Evolutionary conservation across 2,113 vertebrate species (phyloP).

Genomic region (Lethenteron camtschaticum): DNA sequence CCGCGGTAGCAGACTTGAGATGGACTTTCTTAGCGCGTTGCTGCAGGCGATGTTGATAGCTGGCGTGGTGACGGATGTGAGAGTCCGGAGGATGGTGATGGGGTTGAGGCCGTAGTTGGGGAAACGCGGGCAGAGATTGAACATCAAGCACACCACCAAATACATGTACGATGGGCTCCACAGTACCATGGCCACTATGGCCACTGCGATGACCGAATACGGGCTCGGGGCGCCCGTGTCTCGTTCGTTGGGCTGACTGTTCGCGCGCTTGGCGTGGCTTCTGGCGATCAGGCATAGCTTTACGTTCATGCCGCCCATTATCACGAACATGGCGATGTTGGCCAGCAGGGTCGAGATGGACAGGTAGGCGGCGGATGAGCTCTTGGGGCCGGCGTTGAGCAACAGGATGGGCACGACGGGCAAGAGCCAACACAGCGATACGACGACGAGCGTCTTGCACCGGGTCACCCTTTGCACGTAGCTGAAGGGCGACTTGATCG

Average conservation of each 20-base stretch:
- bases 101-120: too few species aligned
- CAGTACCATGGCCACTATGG: neutral
- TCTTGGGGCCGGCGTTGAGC: neutral
- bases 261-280: neutral
- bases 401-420: neutral
- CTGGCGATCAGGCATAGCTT: neutral
- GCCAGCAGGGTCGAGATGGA: neutral
- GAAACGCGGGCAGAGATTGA: too few species aligned
- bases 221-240: neutral
- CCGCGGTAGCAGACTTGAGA: too few species aligned
- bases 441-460: neutral
- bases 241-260: too few species aligned
- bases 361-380: too few species aligned
- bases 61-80: too few species aligned
- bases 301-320: neutral
- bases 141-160: neutral
- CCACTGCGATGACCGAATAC: neutral
- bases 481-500: constrained; percentile 2
- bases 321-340: neutral
- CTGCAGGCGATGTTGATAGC: too few species aligned
- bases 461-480: neutral
- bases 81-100: too few species aligned
- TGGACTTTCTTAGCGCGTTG: too few species aligned
- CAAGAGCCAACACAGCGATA: neutral
- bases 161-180: neutral